phyloP scores from a whole-genome alignment of 2,797 vertebrate genomes.

The Cephalopachus bancanus region DNA sequence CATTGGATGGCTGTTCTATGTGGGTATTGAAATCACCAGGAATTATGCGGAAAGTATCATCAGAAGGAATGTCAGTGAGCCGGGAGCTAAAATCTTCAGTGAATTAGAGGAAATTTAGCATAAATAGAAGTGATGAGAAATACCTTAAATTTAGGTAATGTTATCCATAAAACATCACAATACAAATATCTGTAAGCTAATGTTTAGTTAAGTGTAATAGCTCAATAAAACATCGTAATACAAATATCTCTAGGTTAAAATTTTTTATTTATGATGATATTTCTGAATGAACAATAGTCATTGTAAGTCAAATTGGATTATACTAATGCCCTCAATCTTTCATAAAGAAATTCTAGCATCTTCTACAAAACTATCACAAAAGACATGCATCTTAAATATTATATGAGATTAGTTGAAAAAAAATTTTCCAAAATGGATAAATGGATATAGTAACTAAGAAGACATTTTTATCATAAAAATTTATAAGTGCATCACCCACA shows the following conservation, averaged over 20 bases:
- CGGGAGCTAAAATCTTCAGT: slow-evolving; percentile 29
- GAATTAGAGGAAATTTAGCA: neutral
- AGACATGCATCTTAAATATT: neutral
- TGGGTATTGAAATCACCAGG: neutral
- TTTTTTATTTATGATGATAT: neutral
- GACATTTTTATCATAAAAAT: slow-evolving; percentile 42
- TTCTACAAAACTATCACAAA: slow-evolving; percentile 38
- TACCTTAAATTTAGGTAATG: neutral
- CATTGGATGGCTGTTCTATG: neutral
- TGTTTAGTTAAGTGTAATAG: neutral
- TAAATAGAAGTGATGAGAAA: neutral
- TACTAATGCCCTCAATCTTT: neutral
- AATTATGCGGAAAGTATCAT: neutral
- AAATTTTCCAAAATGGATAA: neutral
- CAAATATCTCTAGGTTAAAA: slow-evolving; percentile 15
- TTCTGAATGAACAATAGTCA: slow-evolving; percentile 21
- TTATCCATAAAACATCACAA: neutral
- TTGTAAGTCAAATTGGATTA: neutral
- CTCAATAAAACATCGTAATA: neutral
- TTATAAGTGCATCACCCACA: neutral
- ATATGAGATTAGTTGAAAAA: neutral
- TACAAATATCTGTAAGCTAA: slow-evolving; percentile 9
- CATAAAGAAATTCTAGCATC: slow-evolving; percentile 39
- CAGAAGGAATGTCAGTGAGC: slow-evolving; percentile 1
- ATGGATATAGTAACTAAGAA: neutral